Evolutionary conservation across 2,888 invertebrate species (phyloP).

Genomic region (Pseudeuparius sepicola): DNA sequence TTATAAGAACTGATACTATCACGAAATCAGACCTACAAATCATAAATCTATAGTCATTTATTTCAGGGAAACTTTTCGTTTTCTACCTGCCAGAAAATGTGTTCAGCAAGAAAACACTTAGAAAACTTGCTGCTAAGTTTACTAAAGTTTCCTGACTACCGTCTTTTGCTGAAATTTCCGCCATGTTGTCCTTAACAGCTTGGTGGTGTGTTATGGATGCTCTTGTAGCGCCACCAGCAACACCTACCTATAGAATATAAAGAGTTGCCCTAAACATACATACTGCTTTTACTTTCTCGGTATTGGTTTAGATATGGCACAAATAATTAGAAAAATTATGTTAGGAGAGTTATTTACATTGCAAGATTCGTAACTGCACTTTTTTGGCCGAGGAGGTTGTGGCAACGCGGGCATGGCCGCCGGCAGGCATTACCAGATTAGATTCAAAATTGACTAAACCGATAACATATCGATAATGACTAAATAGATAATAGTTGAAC

Average conservation of each 20-base stretch:
- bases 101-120: constrained; percentile 67
- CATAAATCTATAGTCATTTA: constrained; percentile 12
- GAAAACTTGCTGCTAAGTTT: constrained; percentile 75
- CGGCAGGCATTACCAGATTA: too few relatives aligned
- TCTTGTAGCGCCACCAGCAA: constrained; percentile 79
- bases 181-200: constrained; percentile 80
- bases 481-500: too few relatives aligned
- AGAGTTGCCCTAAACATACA: too few relatives aligned
- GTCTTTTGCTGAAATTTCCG: constrained; percentile 90
- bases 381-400: too few relatives aligned
- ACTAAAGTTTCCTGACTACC: constrained; percentile 95
- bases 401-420: too few relatives aligned
- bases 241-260: constrained; percentile 35
- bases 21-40: constrained; percentile 56
- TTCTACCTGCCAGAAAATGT: constrained; percentile 43
- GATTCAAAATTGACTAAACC: too few relatives aligned
- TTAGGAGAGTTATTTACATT: too few relatives aligned
- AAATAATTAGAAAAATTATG: too few relatives aligned
- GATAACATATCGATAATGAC: too few relatives aligned
- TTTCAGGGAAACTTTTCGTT: constrained; percentile 2
- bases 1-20: constrained; percentile 64
- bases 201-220: constrained; percentile 91
- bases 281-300: too few relatives aligned
- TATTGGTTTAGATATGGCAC: too few relatives aligned
- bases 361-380: too few relatives aligned